Conservation (phyloP, 2,113 vertebrate genomes). For the Charadrius vociferus region DNA sequence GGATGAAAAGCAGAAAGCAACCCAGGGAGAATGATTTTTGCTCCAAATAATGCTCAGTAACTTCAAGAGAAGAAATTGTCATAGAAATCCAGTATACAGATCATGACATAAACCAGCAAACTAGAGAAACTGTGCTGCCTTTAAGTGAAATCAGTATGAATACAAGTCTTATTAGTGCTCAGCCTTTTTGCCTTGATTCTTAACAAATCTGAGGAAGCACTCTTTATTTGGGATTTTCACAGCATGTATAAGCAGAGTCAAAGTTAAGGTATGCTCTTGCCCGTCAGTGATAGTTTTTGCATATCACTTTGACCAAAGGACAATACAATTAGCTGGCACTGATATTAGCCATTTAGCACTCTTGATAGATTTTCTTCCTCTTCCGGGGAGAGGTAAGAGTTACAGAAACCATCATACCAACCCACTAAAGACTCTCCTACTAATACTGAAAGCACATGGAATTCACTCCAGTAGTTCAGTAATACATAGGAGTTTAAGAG, state of each 20-base stretch:
- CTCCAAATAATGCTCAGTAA: neutral
- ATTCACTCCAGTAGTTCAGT: neutral
- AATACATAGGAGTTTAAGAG: neutral
- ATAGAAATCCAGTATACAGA: constrained; percentile 24
- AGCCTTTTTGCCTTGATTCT: neutral
- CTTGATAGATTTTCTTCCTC: neutral
- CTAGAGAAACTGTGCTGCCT: neutral
- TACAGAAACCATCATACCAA: neutral
- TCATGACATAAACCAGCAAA: neutral
- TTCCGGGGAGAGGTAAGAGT: neutral
- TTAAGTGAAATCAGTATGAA: neutral
- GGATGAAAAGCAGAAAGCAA: constrained; percentile 7
- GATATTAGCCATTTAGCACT: neutral
- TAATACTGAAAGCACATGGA: neutral
- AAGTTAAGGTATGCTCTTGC: neutral
- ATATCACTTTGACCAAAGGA: neutral
- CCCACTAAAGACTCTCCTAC: neutral
- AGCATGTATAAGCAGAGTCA: neutral
- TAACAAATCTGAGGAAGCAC: neutral
- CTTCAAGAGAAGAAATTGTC: neutral
- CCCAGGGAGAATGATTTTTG: neutral
- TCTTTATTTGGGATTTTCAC: neutral
- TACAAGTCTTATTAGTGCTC: neutral
- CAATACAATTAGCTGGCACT: neutral
- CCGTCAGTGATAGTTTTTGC: neutral